Evolutionary conservation across 2,113 vertebrate genomes (phyloP).

Genomic region (Picathartes gymnocephalus): DNA sequence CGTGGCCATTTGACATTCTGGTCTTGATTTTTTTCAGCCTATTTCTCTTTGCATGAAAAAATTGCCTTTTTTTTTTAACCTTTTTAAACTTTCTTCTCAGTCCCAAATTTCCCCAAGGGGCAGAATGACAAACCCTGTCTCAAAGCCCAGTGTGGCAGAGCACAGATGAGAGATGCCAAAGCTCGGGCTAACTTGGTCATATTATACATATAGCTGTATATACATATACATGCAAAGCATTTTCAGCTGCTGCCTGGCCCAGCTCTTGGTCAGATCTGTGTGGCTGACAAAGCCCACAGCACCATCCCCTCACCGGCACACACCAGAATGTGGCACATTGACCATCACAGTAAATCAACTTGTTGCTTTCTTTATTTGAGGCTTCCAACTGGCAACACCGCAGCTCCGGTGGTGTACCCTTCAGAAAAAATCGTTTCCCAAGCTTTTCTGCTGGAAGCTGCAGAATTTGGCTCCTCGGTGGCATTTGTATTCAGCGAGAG

Average conservation of each 20-base stretch:
- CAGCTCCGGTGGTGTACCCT: neutral
- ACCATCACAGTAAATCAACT: neutral
- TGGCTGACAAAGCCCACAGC: neutral
- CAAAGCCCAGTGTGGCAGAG: neutral
- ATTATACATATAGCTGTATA: neutral
- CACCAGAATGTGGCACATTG: fast-evolving
- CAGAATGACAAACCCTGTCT: neutral
- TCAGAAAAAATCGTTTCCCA: neutral
- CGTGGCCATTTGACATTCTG: neutral
- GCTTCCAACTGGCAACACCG: neutral
- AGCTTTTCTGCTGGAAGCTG: neutral
- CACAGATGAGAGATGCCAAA: neutral
- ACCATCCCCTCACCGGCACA: fast-evolving
- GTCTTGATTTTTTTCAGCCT: neutral
- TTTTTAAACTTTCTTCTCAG: neutral
- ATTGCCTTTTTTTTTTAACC: neutral
- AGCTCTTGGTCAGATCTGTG: neutral
- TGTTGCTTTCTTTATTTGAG: neutral
- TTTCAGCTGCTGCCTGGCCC: neutral
- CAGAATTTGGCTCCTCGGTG: neutral
- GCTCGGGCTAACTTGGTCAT: neutral
- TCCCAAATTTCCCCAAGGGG: neutral
- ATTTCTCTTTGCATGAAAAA: neutral
- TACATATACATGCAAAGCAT: neutral
- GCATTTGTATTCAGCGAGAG: neutral